These are phyloP conservation scores for Pantelozetes paolii DNA, from an alignment of 2,888 invertebrate genomes.

Conservation along the genomic window DNA sequence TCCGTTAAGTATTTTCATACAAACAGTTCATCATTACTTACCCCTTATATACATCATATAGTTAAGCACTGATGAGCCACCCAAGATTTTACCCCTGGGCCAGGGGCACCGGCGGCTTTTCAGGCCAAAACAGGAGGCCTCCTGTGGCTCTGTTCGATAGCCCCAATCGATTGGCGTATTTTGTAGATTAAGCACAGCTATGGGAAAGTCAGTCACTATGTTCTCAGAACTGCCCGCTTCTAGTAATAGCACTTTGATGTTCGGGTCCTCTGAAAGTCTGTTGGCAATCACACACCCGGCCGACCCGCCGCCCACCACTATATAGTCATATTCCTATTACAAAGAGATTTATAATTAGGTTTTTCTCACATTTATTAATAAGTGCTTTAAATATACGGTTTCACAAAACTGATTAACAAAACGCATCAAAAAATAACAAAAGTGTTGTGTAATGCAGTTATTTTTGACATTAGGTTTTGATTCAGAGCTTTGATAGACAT, in stretches of 20 bases:
- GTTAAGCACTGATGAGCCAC: conserved; percentile 80
- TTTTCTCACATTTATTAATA: no score
- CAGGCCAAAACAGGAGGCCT: conserved; percentile 48
- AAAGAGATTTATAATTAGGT: background rate
- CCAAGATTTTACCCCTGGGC: conserved; percentile 85
- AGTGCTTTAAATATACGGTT: no score
- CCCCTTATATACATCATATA: conserved; percentile 87
- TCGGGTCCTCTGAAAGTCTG: conserved; percentile 57
- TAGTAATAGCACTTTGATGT: conserved; percentile 47
- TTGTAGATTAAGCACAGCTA: conserved; percentile 47
- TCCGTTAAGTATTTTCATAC: no score
- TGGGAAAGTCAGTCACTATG: conserved; percentile 48
- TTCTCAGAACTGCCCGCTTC: conserved; percentile 50
- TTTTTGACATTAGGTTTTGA: no score
- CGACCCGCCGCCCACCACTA: conserved; percentile 59
- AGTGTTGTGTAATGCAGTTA: no score
- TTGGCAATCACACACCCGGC: conserved; percentile 81
- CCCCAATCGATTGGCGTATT: conserved; percentile 69
- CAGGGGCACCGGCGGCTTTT: conserved; percentile 55
- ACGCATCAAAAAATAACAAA: no score
- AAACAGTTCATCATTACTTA: background rate
- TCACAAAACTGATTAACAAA: no score
- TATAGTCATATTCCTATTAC: conserved; percentile 37
- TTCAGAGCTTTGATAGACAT: no score
- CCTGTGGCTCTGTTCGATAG: conserved; percentile 81